Evolutionary conservation across 2,888 invertebrate genomes (phyloP).

Genomic region (Acleris sparsana): DNA sequence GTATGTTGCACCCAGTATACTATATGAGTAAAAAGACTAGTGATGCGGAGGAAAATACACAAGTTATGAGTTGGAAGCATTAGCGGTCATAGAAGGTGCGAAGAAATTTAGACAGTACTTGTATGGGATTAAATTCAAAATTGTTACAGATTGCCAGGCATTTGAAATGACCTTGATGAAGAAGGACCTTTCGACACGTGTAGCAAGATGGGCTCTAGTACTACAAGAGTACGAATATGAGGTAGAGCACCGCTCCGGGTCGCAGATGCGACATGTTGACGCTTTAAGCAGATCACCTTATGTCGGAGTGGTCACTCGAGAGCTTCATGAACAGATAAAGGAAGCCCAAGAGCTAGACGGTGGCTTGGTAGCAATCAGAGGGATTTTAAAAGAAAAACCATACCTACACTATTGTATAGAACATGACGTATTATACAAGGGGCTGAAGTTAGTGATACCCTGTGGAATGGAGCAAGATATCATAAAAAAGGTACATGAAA

Average conservation of each 20-base stretch:
- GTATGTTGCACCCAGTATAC: constrained; percentile 24
- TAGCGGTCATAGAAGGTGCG: constrained; percentile 32
- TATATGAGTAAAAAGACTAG: constrained; percentile 36
- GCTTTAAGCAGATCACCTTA: constrained; percentile 37
- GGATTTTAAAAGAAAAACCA: no score
- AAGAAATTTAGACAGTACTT: constrained; percentile 30
- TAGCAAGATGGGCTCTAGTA: constrained; percentile 37
- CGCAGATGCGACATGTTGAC: constrained; percentile 32
- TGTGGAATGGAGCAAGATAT: no score
- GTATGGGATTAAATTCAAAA: constrained; percentile 26
- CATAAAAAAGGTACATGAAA: no score
- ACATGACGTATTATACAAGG: no score
- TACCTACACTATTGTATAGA: no score
- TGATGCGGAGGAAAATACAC: constrained; percentile 31
- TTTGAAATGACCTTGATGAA: neutral
- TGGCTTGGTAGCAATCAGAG: no score
- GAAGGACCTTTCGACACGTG: neutral
- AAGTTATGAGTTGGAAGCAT: constrained; percentile 35
- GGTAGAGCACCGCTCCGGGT: constrained; percentile 32
- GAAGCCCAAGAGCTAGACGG: neutral
- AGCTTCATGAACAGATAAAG: constrained; percentile 29
- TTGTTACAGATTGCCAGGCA: constrained; percentile 8
- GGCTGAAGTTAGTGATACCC: no score
- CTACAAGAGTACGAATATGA: constrained; percentile 38
- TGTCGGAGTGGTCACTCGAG: constrained; percentile 17